These are phyloP conservation scores for Sycophaga agraensis DNA, from an alignment of 1,140 invertebrate species.

Conservation along the genomic window DNA sequence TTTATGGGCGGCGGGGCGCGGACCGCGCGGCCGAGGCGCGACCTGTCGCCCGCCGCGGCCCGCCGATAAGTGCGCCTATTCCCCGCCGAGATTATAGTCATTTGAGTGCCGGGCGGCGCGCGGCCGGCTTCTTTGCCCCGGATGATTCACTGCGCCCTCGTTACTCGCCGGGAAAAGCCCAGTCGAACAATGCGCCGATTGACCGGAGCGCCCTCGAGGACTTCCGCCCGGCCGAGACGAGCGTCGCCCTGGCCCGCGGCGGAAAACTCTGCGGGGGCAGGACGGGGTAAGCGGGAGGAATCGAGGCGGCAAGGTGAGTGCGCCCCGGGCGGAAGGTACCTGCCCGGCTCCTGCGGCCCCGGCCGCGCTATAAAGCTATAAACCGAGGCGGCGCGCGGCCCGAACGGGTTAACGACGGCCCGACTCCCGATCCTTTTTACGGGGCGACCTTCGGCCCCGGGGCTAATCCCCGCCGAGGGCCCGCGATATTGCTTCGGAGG, in stretches of 20 bases:
- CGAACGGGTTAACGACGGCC: constrained; percentile 40
- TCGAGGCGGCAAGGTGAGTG: neutral
- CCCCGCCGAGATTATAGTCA: no score
- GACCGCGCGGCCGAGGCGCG: constrained; percentile 29
- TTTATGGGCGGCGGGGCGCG: constrained; percentile 50
- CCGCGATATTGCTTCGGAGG: constrained; percentile 9
- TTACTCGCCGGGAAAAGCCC: no score
- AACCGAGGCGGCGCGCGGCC: constrained; percentile 38
- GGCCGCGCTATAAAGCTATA: constrained; percentile 45
- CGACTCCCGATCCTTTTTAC: neutral
- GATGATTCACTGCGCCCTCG: no score
- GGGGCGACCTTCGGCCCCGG: constrained; percentile 9
- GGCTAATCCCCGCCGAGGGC: constrained; percentile 6
- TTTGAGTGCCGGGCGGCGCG: no score
- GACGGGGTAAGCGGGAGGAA: no score
- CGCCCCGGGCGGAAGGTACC: neutral
- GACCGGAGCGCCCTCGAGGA: no score
- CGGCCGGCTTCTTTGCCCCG: no score
- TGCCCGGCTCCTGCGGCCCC: neutral
- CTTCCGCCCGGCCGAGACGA: neutral
- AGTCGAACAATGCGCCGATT: no score
- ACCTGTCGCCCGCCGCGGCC: neutral
- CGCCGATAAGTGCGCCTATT: no score
- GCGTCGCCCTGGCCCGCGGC: neutral
- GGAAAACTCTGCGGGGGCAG: neutral